Conservation (phyloP, 2,888 invertebrate species). For the Ectropis crepuscularia region DNA sequence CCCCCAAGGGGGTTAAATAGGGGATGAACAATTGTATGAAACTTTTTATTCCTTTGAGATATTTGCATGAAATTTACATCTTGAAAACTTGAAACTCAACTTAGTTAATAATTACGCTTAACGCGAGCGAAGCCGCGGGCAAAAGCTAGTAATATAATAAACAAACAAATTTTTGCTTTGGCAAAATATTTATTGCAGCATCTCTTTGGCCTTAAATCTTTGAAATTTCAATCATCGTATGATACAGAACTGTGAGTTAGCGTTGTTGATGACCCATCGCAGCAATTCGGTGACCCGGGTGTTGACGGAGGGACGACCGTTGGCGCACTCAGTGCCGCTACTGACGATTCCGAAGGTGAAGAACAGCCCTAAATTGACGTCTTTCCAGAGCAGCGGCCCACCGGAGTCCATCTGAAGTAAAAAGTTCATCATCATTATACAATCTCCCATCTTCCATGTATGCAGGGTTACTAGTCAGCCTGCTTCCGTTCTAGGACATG, state of each 20-base stretch:
- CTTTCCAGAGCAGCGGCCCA: constrained; percentile 83
- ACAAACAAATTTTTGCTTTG: constrained; percentile 7
- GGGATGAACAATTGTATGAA: too few species aligned
- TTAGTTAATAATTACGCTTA: too few species aligned
- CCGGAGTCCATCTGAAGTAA: constrained; percentile 79
- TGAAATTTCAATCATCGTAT: constrained; percentile 3
- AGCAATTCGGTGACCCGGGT: constrained; percentile 75
- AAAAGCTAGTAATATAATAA: too few species aligned
- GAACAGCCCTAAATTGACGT: constrained; percentile 61
- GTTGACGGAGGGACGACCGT: constrained; percentile 77
- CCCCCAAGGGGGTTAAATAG: too few species aligned
- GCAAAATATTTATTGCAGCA: not conserved
- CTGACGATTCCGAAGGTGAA: constrained; percentile 83
- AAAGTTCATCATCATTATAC: not conserved
- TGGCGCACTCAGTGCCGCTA: constrained; percentile 82
- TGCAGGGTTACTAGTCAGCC: too few species aligned
- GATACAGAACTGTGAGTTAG: constrained; percentile 13
- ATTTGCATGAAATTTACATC: too few species aligned
- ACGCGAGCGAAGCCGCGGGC: too few species aligned
- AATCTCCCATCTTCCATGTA: too few species aligned
- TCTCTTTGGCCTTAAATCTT: not conserved
- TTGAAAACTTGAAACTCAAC: too few species aligned
- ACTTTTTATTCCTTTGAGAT: too few species aligned
- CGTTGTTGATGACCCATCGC: not conserved
- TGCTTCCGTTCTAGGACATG: too few species aligned